Evolutionary conservation across 2,888 invertebrate genomes (phyloP).

Genomic region (Spatulosminthurus flaviceps): DNA sequence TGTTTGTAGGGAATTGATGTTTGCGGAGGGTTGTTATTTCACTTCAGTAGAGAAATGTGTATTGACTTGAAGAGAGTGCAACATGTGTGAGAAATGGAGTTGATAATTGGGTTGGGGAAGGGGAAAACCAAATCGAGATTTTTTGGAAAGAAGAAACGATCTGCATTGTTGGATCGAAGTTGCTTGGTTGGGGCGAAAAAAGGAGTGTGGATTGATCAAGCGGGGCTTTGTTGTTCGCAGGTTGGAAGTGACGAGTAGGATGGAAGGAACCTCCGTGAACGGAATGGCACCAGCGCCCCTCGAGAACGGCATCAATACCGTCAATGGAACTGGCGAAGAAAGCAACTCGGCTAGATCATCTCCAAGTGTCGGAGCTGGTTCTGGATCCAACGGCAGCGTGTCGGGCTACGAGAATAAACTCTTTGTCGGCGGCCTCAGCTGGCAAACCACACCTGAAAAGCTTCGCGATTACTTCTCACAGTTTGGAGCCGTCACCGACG

Average conservation of each 20-base stretch:
- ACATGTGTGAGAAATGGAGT: conserved; percentile 42
- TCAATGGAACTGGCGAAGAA: conserved; percentile 59
- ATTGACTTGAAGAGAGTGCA: conserved; percentile 35
- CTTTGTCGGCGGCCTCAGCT: conserved; percentile 90
- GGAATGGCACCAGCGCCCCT: conserved; percentile 55
- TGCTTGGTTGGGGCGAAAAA: conserved; percentile 20
- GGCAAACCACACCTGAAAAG: conserved; percentile 93
- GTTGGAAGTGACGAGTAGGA: conserved; percentile 48
- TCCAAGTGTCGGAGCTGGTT: conserved; percentile 59
- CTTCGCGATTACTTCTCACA: conserved; percentile 91
- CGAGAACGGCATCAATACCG: conserved; percentile 59
- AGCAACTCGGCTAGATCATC: conserved; percentile 62
- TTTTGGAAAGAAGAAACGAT: conserved; percentile 19
- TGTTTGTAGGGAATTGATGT: conserved; percentile 35
- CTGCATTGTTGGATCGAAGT: conserved; percentile 46
- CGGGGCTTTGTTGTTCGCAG: conserved; percentile 49
- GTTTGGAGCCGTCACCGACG: conserved; percentile 90
- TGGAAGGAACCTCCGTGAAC: conserved; percentile 60
- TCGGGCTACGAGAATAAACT: conserved; percentile 71
- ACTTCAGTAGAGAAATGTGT: conserved; percentile 8
- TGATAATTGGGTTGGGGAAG: conserved; percentile 39
- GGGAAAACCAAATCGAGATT: conserved; percentile 30
- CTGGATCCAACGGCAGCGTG: conserved; percentile 60
- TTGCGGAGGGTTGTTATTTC: neutral
- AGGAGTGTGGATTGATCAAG: conserved; percentile 49